These are phyloP conservation scores for Brachystomella parvula DNA, from an alignment of 1,140 invertebrate species.

Conservation along the genomic window DNA sequence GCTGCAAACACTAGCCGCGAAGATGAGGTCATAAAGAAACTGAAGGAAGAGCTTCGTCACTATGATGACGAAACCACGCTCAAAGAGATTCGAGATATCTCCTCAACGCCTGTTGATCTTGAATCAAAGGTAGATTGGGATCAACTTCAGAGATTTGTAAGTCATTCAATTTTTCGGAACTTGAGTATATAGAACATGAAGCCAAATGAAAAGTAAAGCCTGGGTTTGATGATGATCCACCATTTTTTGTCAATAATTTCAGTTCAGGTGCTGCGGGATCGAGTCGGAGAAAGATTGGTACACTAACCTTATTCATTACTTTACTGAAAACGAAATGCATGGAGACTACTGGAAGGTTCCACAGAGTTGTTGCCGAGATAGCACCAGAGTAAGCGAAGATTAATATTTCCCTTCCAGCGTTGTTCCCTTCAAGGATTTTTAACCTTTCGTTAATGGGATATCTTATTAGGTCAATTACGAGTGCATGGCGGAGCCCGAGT, in stretches of 20 bases:
- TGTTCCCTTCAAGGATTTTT: background rate
- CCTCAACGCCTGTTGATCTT: background rate
- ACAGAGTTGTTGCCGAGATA: background rate
- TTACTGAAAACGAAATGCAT: background rate
- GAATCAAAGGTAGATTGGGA: background rate
- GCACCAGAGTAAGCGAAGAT: background rate
- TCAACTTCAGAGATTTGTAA: background rate
- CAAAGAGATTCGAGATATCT: background rate
- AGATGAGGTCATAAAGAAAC: background rate
- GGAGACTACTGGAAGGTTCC: background rate
- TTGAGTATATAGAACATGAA: background rate
- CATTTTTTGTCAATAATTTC: no score
- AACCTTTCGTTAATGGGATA: no score
- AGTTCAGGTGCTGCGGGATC: slow-evolving; percentile 1
- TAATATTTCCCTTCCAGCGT: background rate
- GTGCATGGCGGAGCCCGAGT: background rate
- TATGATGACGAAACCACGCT: background rate
- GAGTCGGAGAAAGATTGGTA: background rate
- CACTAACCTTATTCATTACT: background rate
- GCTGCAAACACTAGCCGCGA: background rate
- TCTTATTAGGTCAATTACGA: background rate
- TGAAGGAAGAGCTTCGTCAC: background rate
- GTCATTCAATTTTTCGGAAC: background rate
- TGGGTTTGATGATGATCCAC: no score
- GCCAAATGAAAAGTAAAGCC: background rate